Base-by-base conservation (phyloP, 2,797 vertebrate species). In the Tarsius wallacei region DNA sequence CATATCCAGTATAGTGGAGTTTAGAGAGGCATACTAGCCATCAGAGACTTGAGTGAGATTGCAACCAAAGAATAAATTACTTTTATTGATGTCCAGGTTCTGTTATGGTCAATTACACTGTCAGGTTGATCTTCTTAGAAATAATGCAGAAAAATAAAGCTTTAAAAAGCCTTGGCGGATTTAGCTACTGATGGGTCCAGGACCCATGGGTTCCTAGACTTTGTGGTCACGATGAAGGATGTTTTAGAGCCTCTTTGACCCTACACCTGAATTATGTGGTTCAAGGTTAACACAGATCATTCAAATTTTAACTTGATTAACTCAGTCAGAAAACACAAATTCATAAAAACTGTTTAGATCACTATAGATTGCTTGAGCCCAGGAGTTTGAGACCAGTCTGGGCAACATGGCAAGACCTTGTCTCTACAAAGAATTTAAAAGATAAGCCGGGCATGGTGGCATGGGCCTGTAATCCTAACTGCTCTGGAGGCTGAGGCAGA, bases 301-400 rank as follows among this genome's bases (percentile, higher is more conserved):
- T 96, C 74, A 68, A 2, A 57, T 84, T 95, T 97, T 88, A 74
- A 73, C 4, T 84, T 24, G 6, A 3, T 71, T 36, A 76, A 78
- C 5, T 49, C 36, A 68, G 26, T 71, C 86, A 70, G 84, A 78
- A 90, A 91, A 70, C 49, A 51, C 15, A 17, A 51, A 14, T 57
- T 51, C 14, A 63, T 93, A 90, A 90, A 80, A 87, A 21, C 26
- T 83, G 78, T 64, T 78, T 83, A 51, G 33, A 73, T 85, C 19
- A 76, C 16, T 61, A 7, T 73, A 36, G 42, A 42, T 42, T 42
- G 42, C 42, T 5, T 42, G 42, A 42, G 4, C 42, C 42, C 42
- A 42, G 5, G 42, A 42, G 42, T 42, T 42, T 42, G 42, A 42
- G 42, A 42, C 42, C 42, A 42, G 42, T 42, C 42, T 42, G 42